Evolutionary conservation across 2,888 invertebrate genomes (phyloP).

Genomic region (Mimachlamys varia): DNA sequence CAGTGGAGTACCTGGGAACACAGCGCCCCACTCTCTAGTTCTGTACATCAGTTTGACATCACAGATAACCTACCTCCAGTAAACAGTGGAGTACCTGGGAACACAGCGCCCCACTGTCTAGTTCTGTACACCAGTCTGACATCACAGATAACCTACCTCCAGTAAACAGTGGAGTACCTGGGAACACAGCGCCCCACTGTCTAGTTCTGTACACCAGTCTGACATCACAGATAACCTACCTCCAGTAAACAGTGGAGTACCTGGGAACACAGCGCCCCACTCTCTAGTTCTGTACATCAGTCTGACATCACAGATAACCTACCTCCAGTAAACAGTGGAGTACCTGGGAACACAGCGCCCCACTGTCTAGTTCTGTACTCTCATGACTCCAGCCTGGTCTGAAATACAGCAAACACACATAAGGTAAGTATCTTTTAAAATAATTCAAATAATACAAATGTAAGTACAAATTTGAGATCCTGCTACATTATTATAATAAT

Average conservation of each 20-base stretch:
- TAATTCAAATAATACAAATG: too few species aligned
- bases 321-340: slow-evolving; percentile 77
- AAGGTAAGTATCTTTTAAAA: too few species aligned
- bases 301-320: background rate
- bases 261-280: slow-evolving; percentile 70
- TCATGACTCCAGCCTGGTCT: slow-evolving; percentile 80
- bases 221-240: slow-evolving; percentile 54
- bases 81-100: slow-evolving; percentile 74
- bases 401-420: slow-evolving; percentile 44
- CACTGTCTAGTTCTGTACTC: slow-evolving; percentile 68
- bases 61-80: slow-evolving; percentile 69
- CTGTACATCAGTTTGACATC: slow-evolving; percentile 51
- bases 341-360: slow-evolving; percentile 72
- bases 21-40: slow-evolving; percentile 67
- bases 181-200: slow-evolving; percentile 70
- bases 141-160: slow-evolving; percentile 64
- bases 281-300: slow-evolving; percentile 65
- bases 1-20: slow-evolving; percentile 75
- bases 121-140: slow-evolving; percentile 55
- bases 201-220: slow-evolving; percentile 61
- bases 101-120: slow-evolving; percentile 71
- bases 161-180: slow-evolving; percentile 75
- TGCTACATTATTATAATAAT: too few species aligned
- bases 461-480: too few species aligned
- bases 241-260: slow-evolving; percentile 76